Evolutionary conservation across 2,797 vertebrate species (phyloP).

Genomic region (Nannoperca obscura): DNA sequence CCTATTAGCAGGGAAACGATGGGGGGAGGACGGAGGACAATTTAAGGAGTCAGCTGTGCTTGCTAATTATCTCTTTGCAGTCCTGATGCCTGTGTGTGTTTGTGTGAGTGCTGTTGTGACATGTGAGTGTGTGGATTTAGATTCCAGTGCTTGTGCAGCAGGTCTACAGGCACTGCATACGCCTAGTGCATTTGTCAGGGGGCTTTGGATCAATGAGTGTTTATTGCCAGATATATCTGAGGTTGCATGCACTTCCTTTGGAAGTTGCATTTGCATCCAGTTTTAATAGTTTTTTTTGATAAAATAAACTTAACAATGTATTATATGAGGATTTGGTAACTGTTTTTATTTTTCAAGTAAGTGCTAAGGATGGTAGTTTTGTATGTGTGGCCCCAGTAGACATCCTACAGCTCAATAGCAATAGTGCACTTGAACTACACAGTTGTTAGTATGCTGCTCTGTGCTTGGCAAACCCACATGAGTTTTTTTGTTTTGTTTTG

Average conservation of each 20-base stretch:
- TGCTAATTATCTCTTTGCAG: slow-evolving; percentile 81
- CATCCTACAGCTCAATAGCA: background rate
- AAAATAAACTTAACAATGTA: background rate
- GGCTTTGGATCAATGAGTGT: slow-evolving; percentile 54
- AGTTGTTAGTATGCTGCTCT: slow-evolving; percentile 30
- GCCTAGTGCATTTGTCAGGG: slow-evolving; percentile 39
- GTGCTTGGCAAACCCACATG: slow-evolving; percentile 29
- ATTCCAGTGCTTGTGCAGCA: slow-evolving; percentile 61
- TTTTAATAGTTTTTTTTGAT: slow-evolving; percentile 2
- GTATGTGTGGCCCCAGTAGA: slow-evolving; percentile 1
- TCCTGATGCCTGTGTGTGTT: slow-evolving; percentile 71
- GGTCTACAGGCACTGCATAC: slow-evolving; percentile 54
- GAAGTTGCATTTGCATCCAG: slow-evolving; percentile 20
- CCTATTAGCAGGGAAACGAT: slow-evolving; percentile 79
- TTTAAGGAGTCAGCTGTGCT: slow-evolving; percentile 82
- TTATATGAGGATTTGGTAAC: background rate
- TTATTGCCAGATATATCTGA: slow-evolving; percentile 19
- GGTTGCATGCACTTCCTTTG: background rate
- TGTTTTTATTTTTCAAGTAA: background rate
- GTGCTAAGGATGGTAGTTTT: background rate
- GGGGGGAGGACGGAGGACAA: slow-evolving; percentile 79
- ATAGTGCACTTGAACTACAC: slow-evolving; percentile 17
- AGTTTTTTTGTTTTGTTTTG: slow-evolving; percentile 39
- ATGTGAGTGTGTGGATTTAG: slow-evolving; percentile 56
- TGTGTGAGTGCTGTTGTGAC: slow-evolving; percentile 74